Base-by-base conservation (phyloP, 2,888 invertebrate genomes). In the Plemyria rubiginata region DNA sequence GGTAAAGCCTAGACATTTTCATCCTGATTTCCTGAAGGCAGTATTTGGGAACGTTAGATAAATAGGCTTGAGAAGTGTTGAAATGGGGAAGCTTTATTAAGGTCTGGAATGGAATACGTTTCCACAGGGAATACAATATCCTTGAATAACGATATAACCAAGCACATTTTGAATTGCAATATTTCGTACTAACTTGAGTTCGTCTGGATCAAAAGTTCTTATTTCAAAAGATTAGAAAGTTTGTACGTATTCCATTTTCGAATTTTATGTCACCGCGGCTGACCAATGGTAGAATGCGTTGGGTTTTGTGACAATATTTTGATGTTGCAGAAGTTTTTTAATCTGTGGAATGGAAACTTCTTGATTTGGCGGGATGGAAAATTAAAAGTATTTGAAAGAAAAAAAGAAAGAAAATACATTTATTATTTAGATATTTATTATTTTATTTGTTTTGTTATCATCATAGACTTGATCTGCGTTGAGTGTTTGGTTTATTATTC, bases 31-130 rank as follows among this genome's bases (percentile, higher is more conserved):
- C 7, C 16, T 16, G 45, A 16, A 45, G 15, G 45, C 11, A 13
- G 9, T 16, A 16, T 6, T 1, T 9, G 16, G n/a, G 9, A 9
- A 16, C 4, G 6, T 45, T 16, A 61, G 6, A 36, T 48, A 64
- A 51, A 67, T 56, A 41, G 40, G 40, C 36, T 53, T 38, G 16
- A 61, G 32, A 56, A 62, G 45, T 54, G 58, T 46, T 61, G 60
- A 59, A 58, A 57, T 57, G 4, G 52, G 53, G 32, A 59, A 50
- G 54, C 45, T 65, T 64, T 64, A 66, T 64, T 50, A 56, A 49
- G 58, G 57, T 48, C 51, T 38, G 46, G 48, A 40, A 46, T 38
- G 46, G 48, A 40, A 46, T 61, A 67, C 46, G 41, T 45, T 15
- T 43, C 61, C 29, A 29, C 29, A 52, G 60, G 53, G 49, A 53